Evolutionary conservation across 1,140 invertebrate genomes (phyloP).

Genomic region (Asobara japonica): DNA sequence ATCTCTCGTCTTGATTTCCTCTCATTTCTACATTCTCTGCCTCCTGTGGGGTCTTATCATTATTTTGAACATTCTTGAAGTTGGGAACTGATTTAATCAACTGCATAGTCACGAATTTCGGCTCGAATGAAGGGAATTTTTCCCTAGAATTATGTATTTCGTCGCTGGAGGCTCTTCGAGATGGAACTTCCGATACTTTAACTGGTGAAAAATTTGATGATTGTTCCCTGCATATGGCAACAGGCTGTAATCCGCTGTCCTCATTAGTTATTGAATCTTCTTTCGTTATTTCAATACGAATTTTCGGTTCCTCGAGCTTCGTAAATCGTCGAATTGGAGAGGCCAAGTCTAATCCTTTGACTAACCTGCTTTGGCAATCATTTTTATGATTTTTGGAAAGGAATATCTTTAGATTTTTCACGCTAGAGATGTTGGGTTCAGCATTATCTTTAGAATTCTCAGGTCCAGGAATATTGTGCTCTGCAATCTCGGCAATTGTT

Average conservation of each 20-base stretch:
- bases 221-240: neutral
- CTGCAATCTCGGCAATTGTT: neutral
- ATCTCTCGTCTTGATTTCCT: neutral
- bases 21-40: neutral
- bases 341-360: constrained; percentile 27
- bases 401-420: constrained; percentile 6
- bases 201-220: neutral
- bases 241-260: neutral
- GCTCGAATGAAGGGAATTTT: neutral
- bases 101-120: constrained; percentile 10
- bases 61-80: neutral
- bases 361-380: neutral
- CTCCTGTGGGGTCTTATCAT: neutral
- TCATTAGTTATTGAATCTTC: constrained; percentile 2
- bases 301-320: neutral
- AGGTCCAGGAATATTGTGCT: neutral
- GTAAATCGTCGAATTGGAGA: neutral
- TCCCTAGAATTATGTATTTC: constrained; percentile 9
- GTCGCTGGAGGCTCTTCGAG: constrained; percentile 24
- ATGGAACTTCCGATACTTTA: constrained; percentile 11
- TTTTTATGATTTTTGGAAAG: constrained; percentile 14
- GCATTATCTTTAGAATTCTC: neutral
- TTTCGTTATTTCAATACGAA: neutral
- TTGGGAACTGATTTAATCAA: neutral
- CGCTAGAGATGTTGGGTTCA: constrained; percentile 4